A percentile compares a stretch with the other conserved stretches of the same genome.
Conservation (phyloP, 2,888 invertebrate genomes). For the Argyresthia albistria region DNA sequence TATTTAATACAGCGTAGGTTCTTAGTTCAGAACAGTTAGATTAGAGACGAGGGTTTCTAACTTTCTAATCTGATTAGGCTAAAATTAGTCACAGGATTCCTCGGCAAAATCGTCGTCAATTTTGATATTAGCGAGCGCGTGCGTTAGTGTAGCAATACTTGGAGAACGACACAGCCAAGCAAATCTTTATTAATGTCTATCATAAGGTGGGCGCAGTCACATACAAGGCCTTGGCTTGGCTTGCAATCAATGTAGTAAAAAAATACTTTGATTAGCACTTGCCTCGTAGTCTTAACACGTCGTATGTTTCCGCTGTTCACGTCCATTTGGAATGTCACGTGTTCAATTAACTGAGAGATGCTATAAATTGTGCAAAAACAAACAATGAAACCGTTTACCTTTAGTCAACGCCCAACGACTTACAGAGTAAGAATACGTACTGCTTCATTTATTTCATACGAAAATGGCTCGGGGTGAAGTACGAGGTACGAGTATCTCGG, state of each 20-base stretch:
- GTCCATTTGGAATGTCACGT: not conserved
- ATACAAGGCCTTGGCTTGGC: not conserved
- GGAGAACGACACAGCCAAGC: not conserved
- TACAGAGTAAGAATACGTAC: not conserved
- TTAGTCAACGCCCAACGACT: not conserved
- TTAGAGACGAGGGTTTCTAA: too few relatives aligned
- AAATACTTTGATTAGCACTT: conserved; percentile 1
- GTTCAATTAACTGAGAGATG: not conserved
- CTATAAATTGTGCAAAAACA: too few relatives aligned
- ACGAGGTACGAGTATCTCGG: not conserved
- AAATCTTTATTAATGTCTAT: not conserved
- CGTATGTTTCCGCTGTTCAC: not conserved
- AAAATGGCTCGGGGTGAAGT: not conserved
- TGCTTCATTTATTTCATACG: not conserved
- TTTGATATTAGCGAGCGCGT: not conserved
- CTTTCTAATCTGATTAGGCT: too few relatives aligned
- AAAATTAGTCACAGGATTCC: too few relatives aligned
- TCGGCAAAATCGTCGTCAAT: not conserved
- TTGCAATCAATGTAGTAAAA: not conserved
- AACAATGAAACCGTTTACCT: too few relatives aligned
- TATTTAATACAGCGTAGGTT: too few relatives aligned
- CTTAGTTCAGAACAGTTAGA: too few relatives aligned
- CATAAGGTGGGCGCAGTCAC: not conserved
- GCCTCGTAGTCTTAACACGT: not conserved
- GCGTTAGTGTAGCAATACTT: not conserved